Percentiles rank a stretch among this genome's conserved stretches.
These are phyloP conservation scores for Gadus chalcogrammus DNA, from an alignment of 2,113 vertebrate genomes.

Conservation along the genomic window DNA sequence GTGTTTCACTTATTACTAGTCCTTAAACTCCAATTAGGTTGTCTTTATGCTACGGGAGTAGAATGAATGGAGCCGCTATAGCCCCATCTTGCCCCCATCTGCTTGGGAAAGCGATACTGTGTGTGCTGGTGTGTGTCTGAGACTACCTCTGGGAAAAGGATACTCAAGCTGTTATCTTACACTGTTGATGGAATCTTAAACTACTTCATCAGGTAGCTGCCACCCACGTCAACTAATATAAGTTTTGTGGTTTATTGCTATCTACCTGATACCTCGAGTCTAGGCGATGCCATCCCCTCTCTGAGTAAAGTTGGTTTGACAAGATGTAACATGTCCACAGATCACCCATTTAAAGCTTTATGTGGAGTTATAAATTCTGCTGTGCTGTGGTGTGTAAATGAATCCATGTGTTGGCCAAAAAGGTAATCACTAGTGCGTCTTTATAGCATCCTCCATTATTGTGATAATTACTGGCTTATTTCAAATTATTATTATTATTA, in stretches of 20 bases:
- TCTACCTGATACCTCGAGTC: background rate
- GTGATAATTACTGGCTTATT: no score
- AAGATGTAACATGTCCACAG: conserved; percentile 12
- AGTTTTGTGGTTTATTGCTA: background rate
- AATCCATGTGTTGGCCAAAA: conserved; percentile 40
- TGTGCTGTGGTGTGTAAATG: conserved; percentile 40
- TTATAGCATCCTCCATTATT: no score
- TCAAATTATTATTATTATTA: background rate
- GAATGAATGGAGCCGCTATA: conserved; percentile 53
- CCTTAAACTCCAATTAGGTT: conserved; percentile 60
- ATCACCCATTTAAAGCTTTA: conserved; percentile 33
- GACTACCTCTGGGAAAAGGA: background rate
- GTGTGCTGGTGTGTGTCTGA: background rate
- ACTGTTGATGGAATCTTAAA: no score
- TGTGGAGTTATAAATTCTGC: conserved; percentile 19
- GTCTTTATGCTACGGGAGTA: conserved; percentile 44
- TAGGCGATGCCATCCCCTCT: background rate
- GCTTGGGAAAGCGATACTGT: conserved; percentile 36
- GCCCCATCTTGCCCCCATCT: conserved; percentile 40
- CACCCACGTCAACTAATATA: no score
- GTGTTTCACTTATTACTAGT: conserved; percentile 13
- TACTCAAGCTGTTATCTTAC: no score
- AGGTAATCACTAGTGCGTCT: no score
- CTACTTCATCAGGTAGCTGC: no score
- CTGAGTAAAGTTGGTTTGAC: conserved; percentile 18